Conservation (phyloP, 2,797 vertebrate genomes). For the Smutsia gigantea region DNA sequence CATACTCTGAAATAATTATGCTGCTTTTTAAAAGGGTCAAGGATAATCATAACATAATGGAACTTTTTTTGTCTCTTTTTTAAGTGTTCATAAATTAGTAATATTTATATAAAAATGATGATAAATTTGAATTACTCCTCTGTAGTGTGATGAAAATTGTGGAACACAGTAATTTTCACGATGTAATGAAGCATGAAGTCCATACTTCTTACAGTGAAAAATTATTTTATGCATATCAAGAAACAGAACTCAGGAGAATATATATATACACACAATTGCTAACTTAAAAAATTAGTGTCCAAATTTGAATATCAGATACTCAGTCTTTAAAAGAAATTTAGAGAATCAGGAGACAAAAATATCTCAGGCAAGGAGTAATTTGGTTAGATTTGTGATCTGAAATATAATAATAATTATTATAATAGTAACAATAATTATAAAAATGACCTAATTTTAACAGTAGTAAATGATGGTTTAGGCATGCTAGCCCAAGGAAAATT, state of each 20-base stretch:
- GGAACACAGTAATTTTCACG: background rate
- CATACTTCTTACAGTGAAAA: background rate
- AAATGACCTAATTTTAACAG: background rate
- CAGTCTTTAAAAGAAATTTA: background rate
- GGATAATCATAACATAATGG: background rate
- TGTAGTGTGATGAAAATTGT: background rate
- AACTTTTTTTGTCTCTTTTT: background rate
- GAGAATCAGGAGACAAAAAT: background rate
- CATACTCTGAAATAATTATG: background rate
- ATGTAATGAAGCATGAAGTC: background rate
- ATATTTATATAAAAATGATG: background rate
- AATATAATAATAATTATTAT: background rate
- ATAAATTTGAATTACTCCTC: background rate
- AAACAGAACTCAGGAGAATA: background rate
- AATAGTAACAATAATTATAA: background rate
- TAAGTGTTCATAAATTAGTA: background rate
- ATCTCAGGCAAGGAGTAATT: background rate
- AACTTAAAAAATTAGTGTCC: background rate
- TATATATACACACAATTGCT: background rate
- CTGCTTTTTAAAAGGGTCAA: background rate
- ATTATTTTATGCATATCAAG: background rate
- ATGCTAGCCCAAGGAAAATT: background rate
- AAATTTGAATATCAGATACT: background rate
- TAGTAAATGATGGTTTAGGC: background rate
- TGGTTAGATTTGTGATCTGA: background rate